Conservation (phyloP, 2,797 vertebrate genomes). For the Ammospiza maritima region DNA sequence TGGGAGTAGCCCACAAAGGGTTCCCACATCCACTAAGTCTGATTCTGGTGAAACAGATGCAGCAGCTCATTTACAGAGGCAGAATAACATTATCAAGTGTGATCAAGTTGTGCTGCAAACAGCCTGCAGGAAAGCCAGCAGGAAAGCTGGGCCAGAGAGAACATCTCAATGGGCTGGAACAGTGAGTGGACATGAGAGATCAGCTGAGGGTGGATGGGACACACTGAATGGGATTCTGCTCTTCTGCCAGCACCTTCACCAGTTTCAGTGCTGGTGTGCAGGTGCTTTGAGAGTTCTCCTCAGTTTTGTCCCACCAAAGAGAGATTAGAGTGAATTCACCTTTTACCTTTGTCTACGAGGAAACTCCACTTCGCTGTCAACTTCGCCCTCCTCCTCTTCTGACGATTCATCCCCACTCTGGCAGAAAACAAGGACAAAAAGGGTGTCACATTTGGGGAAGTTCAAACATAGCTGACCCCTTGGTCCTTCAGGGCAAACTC, state of each 20-base stretch:
- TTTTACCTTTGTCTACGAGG: conserved; percentile 95
- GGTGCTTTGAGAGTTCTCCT: neutral
- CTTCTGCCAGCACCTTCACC: neutral
- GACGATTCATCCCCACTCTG: conserved; percentile 96
- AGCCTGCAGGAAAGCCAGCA: neutral
- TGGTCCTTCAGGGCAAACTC: neutral
- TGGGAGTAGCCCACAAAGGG: neutral
- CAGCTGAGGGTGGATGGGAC: neutral
- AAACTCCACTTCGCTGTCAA: conserved; percentile 99
- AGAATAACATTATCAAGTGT: neutral
- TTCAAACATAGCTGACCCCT: neutral
- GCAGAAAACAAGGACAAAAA: conserved; percentile 31
- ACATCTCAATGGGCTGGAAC: neutral
- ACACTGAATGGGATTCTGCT: neutral
- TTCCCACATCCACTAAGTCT: neutral
- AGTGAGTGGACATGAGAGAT: neutral
- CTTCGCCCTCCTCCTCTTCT: conserved; percentile 98
- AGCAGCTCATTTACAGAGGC: neutral
- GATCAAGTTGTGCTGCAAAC: neutral
- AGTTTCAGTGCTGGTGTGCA: neutral
- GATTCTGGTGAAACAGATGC: neutral
- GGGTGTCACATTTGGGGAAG: neutral
- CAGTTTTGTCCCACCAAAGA: neutral
- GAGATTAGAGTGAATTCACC: neutral
- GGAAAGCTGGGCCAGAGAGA: neutral